Evolutionary conservation across 2,113 vertebrate species (phyloP).

Genomic region (Sigmodon hispidus): DNA sequence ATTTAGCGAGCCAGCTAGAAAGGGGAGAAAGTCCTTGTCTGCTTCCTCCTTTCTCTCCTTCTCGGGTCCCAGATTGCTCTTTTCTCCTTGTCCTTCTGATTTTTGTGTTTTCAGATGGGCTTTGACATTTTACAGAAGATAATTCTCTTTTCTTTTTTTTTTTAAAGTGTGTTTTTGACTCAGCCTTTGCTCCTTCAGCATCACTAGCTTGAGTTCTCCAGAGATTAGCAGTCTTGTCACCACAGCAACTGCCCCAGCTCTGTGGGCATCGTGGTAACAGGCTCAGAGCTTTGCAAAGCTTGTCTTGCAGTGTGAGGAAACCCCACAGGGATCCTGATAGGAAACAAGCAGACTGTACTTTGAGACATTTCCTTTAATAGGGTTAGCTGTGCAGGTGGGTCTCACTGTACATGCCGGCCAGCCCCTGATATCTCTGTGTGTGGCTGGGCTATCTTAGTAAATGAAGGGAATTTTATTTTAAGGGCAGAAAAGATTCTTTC

Average conservation of each 20-base stretch:
- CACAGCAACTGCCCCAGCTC: conserved; percentile 75
- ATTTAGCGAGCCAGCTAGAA: background rate
- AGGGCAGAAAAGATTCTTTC: conserved; percentile 18
- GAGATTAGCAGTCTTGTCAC: conserved; percentile 73
- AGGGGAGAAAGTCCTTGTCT: background rate
- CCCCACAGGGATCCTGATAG: conserved; percentile 29
- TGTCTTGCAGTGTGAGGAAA: conserved; percentile 6
- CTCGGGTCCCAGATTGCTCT: background rate
- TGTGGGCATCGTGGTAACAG: conserved; percentile 64
- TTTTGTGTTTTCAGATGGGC: conserved; percentile 42
- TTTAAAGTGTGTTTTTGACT: conserved; percentile 71
- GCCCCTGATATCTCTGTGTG: background rate
- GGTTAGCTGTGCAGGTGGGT: conserved; percentile 38
- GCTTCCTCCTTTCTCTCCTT: background rate
- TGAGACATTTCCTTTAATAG: conserved; percentile 55
- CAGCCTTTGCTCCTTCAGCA: conserved; percentile 70
- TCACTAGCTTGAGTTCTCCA: conserved; percentile 63
- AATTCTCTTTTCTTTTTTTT: conserved; percentile 51
- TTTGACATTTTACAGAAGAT: conserved; percentile 72
- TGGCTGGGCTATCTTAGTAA: conserved; percentile 21
- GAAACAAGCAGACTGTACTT: conserved; percentile 55
- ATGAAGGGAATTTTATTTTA: conserved; percentile 50
- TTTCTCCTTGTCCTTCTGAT: background rate
- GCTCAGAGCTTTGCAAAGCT: conserved; percentile 46
- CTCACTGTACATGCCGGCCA: conserved; percentile 36